These are phyloP conservation scores for Grapholita molesta DNA, from an alignment of 1,140 invertebrate species.

Conservation along the genomic window DNA sequence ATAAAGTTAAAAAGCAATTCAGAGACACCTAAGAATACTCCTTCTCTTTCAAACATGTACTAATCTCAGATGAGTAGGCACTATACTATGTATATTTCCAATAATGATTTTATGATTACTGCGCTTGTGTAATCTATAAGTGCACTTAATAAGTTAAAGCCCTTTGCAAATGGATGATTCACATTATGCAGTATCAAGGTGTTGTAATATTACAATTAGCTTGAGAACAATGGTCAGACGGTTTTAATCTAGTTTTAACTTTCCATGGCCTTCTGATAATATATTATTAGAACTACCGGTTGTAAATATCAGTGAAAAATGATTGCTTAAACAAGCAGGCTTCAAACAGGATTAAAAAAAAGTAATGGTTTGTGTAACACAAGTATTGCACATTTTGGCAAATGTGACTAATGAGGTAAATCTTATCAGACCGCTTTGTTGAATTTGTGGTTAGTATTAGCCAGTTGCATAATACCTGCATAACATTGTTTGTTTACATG, in stretches of 20 bases:
- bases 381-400: not conserved
- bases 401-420: not conserved
- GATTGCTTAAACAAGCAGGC: not conserved
- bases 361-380: not conserved
- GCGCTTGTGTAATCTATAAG: not conserved
- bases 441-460: conserved; percentile 8
- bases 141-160: not conserved
- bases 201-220: not conserved
- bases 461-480: not conserved
- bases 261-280: not conserved
- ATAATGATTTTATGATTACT: not conserved
- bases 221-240: not conserved
- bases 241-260: not conserved
- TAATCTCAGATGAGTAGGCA: too few species aligned
- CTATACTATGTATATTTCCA: not conserved
- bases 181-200: not conserved
- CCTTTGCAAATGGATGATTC: not conserved
- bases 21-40: too few species aligned
- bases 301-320: not conserved
- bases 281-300: not conserved
- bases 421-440: not conserved
- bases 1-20: too few species aligned
- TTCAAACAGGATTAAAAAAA: not conserved
- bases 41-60: not conserved
- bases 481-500: conserved; percentile 32